A percentile compares a stretch with the other conserved stretches of the same genome.
phyloP scores from a whole-genome alignment of 2,888 invertebrate species.

The Phytoseiulus persimilis region DNA sequence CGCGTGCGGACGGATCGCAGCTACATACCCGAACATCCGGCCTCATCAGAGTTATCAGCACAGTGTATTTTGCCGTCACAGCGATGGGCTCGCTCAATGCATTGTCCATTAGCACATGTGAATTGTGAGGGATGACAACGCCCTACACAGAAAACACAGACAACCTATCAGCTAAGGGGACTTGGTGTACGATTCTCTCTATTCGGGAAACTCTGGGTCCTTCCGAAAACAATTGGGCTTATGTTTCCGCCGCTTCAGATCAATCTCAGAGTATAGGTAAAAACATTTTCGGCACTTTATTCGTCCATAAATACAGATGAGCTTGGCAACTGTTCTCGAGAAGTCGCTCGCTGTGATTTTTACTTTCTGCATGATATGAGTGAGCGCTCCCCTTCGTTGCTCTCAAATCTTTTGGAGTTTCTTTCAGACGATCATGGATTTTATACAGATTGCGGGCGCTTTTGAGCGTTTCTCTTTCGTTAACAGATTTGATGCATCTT shows the following conservation, averaged over 20 bases:
- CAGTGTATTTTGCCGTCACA: slow-evolving; percentile 86
- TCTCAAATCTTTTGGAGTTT: not conserved
- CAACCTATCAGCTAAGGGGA: not conserved
- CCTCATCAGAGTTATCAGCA: slow-evolving; percentile 80
- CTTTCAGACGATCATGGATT: not conserved
- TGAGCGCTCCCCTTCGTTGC: not conserved
- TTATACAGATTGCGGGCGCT: not conserved
- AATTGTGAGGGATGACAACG: slow-evolving; percentile 55
- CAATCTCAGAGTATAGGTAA: not conserved
- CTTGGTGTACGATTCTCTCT: not conserved
- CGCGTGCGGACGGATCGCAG: not conserved
- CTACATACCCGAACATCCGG: slow-evolving; percentile 59
- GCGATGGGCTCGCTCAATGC: slow-evolving; percentile 66
- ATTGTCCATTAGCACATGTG: slow-evolving; percentile 60
- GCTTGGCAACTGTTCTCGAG: not conserved
- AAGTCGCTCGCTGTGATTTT: not conserved
- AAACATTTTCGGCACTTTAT: not conserved
- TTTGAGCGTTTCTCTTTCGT: not conserved
- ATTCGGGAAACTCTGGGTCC: no score
- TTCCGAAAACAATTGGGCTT: no score
- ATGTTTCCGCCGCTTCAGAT: not conserved
- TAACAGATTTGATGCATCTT: slow-evolving; percentile 40
- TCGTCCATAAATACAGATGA: not conserved
- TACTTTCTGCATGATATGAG: not conserved
- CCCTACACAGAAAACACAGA: slow-evolving; percentile 41